phyloP scores from a whole-genome alignment of 2,113 vertebrate genomes.

The Chaetorhynchus papuensis region DNA sequence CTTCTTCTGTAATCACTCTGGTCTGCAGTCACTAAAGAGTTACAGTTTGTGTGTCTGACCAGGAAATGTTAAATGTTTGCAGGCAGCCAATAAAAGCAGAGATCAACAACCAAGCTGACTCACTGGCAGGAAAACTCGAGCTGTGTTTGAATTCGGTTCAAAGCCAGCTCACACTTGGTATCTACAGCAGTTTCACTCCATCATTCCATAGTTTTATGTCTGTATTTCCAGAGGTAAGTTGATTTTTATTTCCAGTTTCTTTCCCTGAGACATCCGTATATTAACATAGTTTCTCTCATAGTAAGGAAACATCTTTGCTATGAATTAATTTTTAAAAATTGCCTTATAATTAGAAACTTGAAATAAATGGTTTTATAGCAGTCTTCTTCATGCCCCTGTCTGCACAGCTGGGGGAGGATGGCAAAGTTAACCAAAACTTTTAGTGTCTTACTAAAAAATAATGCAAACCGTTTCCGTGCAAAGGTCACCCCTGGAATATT shows the following conservation, averaged over 20 bases:
- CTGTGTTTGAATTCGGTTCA: neutral
- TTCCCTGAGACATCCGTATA: neutral
- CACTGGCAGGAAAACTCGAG: neutral
- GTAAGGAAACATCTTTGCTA: neutral
- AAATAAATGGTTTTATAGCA: neutral
- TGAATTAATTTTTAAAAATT: neutral
- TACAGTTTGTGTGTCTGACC: neutral
- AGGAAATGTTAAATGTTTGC: neutral
- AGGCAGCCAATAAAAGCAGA: conserved; percentile 17
- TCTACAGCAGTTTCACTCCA: neutral
- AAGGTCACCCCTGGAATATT: neutral
- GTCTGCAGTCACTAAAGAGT: conserved; percentile 23
- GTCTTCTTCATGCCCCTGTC: neutral
- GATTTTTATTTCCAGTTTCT: neutral
- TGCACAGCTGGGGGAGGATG: neutral
- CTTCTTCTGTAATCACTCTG: neutral
- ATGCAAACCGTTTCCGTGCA: rapidly evolving
- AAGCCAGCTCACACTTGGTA: neutral
- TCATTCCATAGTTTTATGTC: neutral
- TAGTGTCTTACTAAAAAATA: neutral
- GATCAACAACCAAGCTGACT: conserved; percentile 4
- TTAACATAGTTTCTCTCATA: neutral
- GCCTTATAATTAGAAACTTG: neutral
- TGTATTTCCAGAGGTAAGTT: neutral
- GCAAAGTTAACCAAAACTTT: neutral